Percentiles rank a stretch among this genome's conserved stretches.
Conservation (phyloP, 2,113 vertebrate species). For the Cygnus atratus region DNA sequence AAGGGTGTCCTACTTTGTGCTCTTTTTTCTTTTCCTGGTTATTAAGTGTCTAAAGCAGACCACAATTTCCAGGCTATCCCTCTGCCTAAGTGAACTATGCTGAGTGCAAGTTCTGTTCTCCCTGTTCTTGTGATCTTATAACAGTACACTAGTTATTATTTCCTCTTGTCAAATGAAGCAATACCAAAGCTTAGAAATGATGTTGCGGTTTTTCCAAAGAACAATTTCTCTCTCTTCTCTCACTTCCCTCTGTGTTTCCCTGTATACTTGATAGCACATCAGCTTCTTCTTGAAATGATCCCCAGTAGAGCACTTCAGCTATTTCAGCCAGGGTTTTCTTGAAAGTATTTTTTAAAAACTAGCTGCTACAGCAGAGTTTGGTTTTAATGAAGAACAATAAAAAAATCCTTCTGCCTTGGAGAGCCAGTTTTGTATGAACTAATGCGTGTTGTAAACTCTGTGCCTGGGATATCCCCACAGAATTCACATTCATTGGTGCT, state of each 20-base stretch:
- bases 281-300: conserved; percentile 39
- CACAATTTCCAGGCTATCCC: not conserved
- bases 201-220: conserved; percentile 6
- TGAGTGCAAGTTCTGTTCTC: not conserved
- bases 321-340: not conserved
- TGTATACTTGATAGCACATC: conserved; percentile 29
- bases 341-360: conserved; percentile 5
- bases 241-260: not conserved
- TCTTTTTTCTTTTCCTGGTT: not conserved
- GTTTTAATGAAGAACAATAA: conserved; percentile 43
- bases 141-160: not conserved
- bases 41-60: not conserved
- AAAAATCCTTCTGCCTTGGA: not conserved
- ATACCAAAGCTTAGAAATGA: conserved; percentile 33
- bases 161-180: conserved; percentile 41
- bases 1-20: not conserved
- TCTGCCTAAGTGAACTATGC: not conserved
- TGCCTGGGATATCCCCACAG: not conserved
- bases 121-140: not conserved
- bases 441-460: not conserved
- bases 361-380: conserved; percentile 3
- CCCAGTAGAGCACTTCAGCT: conserved; percentile 47
- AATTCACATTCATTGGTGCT: not conserved
- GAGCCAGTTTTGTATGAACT: not conserved
- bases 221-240: conserved; percentile 30